phyloP scores from a whole-genome alignment of 2,797 vertebrate species.

The Pterois miles region DNA sequence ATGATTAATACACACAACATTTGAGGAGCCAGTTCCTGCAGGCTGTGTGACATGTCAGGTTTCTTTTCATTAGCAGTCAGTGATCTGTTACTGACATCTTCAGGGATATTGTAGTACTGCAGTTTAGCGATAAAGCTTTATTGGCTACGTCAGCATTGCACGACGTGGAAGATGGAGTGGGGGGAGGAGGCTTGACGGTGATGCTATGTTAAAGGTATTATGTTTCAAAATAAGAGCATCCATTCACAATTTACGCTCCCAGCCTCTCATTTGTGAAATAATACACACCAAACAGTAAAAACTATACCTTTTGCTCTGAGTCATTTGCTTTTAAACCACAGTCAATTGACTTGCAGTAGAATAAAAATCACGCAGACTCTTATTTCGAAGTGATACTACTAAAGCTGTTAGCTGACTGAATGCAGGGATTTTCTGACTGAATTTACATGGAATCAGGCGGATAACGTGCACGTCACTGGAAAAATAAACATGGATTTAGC shows the following conservation, averaged over 20 bases:
- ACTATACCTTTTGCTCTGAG: fast-evolving
- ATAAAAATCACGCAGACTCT: neutral
- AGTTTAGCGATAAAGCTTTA: slow-evolving; percentile 2
- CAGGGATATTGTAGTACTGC: slow-evolving; percentile 16
- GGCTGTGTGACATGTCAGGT: neutral
- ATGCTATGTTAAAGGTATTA: slow-evolving; percentile 26
- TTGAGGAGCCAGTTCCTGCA: neutral
- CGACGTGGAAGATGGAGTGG: slow-evolving; percentile 68
- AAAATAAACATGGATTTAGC: slow-evolving; percentile 54
- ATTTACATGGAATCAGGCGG: slow-evolving; percentile 39
- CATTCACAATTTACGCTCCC: neutral
- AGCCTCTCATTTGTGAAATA: neutral
- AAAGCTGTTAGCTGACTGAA: slow-evolving; percentile 60
- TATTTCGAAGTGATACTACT: slow-evolving; percentile 65
- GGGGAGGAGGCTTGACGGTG: slow-evolving; percentile 27
- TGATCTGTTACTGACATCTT: slow-evolving; percentile 59
- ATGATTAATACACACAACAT: slow-evolving; percentile 29
- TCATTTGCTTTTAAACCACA: fast-evolving
- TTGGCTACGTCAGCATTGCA: slow-evolving; percentile 65
- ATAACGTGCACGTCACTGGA: slow-evolving; percentile 32
- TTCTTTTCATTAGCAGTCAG: neutral
- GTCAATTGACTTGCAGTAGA: fast-evolving
- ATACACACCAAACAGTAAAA: fast-evolving
- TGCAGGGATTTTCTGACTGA: slow-evolving; percentile 74
- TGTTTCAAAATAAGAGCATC: slow-evolving; percentile 69